Conservation (phyloP, 2,113 vertebrate species). For the Trogon surrucura region DNA sequence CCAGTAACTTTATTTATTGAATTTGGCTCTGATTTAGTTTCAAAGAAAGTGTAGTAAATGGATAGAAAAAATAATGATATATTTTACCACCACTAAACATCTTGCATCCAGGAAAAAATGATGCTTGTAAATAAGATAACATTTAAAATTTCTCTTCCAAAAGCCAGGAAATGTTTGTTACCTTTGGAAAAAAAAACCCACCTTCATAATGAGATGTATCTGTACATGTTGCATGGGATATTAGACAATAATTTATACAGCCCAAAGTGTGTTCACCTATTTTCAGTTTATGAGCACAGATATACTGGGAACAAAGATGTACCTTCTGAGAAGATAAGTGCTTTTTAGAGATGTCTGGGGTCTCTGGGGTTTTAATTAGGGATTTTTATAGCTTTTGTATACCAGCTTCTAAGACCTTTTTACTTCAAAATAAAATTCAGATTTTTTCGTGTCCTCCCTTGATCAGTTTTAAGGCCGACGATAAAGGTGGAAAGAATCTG, state of each 20-base stretch:
- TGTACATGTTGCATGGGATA: background rate
- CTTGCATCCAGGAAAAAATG: background rate
- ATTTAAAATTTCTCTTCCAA: background rate
- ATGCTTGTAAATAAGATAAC: background rate
- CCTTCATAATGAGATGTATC: background rate
- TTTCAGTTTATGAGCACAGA: slow-evolving; percentile 51
- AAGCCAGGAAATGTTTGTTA: background rate
- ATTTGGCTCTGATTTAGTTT: background rate
- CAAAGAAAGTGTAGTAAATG: background rate
- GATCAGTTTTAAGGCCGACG: slow-evolving; percentile 53
- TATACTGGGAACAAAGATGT: slow-evolving; percentile 37
- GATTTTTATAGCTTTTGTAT: slow-evolving; percentile 60
- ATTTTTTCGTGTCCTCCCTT: slow-evolving; percentile 9
- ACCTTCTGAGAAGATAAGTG: slow-evolving; percentile 49
- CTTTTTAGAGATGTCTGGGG: slow-evolving; percentile 33
- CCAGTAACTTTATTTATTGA: background rate
- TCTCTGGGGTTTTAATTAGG: slow-evolving; percentile 72
- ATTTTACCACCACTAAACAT: background rate
- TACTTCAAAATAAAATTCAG: slow-evolving; percentile 50
- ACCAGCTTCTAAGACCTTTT: slow-evolving; percentile 44
- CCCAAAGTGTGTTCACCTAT: slow-evolving; percentile 18
- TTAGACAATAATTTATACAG: slow-evolving; percentile 49
- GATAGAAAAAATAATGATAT: background rate
- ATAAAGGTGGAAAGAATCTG: slow-evolving; percentile 2
- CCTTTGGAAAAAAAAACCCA: background rate